Evolutionary conservation across 2,888 invertebrate species (phyloP), one percentile per base, ranked within the genome.

Genomic region (Drosophila quinaria): DNA sequence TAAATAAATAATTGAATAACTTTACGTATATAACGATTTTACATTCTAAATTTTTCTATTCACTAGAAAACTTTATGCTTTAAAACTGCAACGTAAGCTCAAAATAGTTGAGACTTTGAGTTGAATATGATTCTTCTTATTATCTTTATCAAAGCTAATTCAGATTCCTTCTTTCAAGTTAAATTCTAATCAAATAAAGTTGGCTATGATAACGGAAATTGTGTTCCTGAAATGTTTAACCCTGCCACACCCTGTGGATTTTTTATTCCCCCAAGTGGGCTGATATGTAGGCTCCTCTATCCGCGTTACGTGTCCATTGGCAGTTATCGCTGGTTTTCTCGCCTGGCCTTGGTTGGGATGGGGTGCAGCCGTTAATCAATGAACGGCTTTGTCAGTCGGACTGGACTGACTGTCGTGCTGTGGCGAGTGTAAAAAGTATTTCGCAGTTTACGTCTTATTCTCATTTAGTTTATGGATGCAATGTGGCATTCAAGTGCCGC

Each of bases 281-380:
- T 62, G 72, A 71, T 58, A 61, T 61, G 58, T 54, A 58, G 54
- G 61, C 55, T 56, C 19, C 22, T 33, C 33, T n/a, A 42, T 10
- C 10, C 10, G 19, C 25, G 11, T 87, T 71, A 80, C 89, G 89
- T 84, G 84, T 75, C 84, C 78, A 83, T 51, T 67, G 89, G 76
- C 84, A 89, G 89, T 84, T 84, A 80, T 81, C 83, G 80, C 77
- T 42, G 58, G 60, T 79, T 79, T 78, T 76, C 76, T 76, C 76
- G 86, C 88, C 70, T 69, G 87, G 68, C 81, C 87, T 83, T 83
- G 81, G 46, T 9, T n/a, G 19, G 19, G 44, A 49, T 54, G 68
- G 61, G 65, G 70, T 70, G 62, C 51, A 47, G 50, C 15, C 35
- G 70, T 74, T 80, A 83, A 88, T 83, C 89, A 88, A 88, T 83